These are phyloP conservation scores for Dendrophyllia cribrosa DNA, from an alignment of 64 coral and sea anemone species.

Conservation along the genomic window DNA sequence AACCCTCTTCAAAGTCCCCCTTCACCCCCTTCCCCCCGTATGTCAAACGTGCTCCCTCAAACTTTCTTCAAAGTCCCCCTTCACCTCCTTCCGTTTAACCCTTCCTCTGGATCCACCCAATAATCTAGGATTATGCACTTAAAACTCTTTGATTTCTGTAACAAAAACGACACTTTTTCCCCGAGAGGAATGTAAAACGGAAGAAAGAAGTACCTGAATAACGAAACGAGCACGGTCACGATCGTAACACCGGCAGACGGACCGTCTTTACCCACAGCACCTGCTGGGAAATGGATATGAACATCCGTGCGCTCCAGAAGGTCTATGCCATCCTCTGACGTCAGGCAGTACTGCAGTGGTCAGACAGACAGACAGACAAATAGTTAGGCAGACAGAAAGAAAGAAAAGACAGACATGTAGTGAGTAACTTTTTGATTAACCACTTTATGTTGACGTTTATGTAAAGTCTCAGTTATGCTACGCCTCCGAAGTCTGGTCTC, in stretches of 20 bases:
- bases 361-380: neutral
- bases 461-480: too few species aligned
- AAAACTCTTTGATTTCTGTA: too few species aligned
- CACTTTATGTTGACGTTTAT: too few species aligned
- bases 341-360: slow-evolving; percentile 72
- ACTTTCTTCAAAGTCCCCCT: too few species aligned
- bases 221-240: slow-evolving; percentile 79
- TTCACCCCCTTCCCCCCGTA: too few species aligned
- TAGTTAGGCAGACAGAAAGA: neutral
- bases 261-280: slow-evolving; percentile 90
- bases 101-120: too few species aligned
- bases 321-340: slow-evolving; percentile 78
- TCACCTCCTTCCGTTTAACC: too few species aligned
- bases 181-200: neutral
- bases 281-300: slow-evolving; percentile 92
- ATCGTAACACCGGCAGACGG: slow-evolving; percentile 91
- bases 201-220: slow-evolving; percentile 72
- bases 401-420: neutral
- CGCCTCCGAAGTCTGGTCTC: too few species aligned
- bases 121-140: too few species aligned
- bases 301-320: slow-evolving; percentile 86
- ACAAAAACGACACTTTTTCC: too few species aligned
- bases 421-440: neutral
- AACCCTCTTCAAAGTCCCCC: too few species aligned
- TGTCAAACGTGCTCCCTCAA: too few species aligned